These are phyloP conservation scores for Oscheius sp. DNA, from an alignment of 2,888 invertebrate genomes.

Conservation along the genomic window DNA sequence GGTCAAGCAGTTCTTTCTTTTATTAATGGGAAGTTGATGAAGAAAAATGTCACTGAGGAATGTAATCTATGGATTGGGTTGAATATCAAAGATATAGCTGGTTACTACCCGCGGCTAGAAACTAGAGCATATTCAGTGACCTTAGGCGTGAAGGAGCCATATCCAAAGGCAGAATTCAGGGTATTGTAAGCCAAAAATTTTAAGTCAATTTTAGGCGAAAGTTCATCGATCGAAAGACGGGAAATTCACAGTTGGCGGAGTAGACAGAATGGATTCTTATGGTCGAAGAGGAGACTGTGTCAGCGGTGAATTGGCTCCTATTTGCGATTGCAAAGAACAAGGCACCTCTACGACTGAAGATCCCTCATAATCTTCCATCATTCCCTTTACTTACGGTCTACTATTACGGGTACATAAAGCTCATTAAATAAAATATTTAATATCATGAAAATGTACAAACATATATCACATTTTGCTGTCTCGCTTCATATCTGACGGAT, in stretches of 20 bases:
- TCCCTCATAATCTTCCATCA: too few relatives aligned
- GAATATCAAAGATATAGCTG: not conserved
- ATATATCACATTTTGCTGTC: not conserved
- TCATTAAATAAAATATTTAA: not conserved
- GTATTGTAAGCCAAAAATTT: not conserved
- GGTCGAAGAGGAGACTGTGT: conserved; percentile 21
- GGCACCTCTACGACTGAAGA: too few relatives aligned
- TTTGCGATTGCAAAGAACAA: conserved; percentile 21
- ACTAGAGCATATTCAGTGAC: conserved; percentile 6
- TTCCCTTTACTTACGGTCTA: too few relatives aligned
- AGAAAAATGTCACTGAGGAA: not conserved
- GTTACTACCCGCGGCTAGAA: not conserved
- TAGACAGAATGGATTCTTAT: conserved; percentile 15
- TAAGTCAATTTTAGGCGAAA: not conserved
- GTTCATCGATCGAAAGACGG: conserved; percentile 3
- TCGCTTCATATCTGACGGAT: not conserved
- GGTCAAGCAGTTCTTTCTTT: conserved; percentile 1
- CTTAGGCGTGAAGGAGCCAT: not conserved
- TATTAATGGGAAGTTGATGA: conserved; percentile 1
- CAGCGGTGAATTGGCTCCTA: conserved; percentile 6
- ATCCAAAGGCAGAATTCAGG: conserved; percentile 15
- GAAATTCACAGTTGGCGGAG: conserved; percentile 1
- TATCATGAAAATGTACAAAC: not conserved
- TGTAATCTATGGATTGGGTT: not conserved
- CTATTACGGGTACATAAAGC: not conserved